phyloP scores from a whole-genome alignment of 2,888 invertebrate genomes.

The Erpobdella octoculata region DNA sequence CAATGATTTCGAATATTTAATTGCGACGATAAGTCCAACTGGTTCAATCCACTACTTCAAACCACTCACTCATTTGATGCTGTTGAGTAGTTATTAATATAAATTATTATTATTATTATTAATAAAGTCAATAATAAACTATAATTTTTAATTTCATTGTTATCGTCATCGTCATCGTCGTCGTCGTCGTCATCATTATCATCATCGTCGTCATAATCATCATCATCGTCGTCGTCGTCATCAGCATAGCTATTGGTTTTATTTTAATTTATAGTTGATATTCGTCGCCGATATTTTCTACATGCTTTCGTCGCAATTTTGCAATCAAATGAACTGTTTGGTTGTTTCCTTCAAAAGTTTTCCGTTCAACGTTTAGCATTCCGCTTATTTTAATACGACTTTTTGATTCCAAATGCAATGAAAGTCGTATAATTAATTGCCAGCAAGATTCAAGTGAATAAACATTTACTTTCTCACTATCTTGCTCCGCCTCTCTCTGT shows the following conservation, averaged over 20 bases:
- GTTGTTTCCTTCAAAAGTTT: no score
- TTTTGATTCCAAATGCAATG: no score
- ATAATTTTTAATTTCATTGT: not conserved
- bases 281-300: no score
- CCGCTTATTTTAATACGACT: no score
- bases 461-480: no score
- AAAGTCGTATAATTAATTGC: no score
- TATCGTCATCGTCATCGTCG: not conserved
- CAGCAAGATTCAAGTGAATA: no score
- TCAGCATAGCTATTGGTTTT: constrained; percentile 2
- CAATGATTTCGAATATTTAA: not conserved
- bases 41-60: no score
- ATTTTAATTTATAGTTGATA: constrained; percentile 15
- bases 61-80: not conserved
- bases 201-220: not conserved
- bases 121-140: not conserved
- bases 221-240: not conserved
- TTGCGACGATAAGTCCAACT: not conserved
- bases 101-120: not conserved
- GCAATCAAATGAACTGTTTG: no score
- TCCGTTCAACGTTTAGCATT: no score
- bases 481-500: no score
- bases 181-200: not conserved
- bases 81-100: not conserved
- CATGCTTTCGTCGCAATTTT: no score